Conservation (phyloP, 2,113 vertebrate genomes). For the Tachysurus fulvidraco region DNA sequence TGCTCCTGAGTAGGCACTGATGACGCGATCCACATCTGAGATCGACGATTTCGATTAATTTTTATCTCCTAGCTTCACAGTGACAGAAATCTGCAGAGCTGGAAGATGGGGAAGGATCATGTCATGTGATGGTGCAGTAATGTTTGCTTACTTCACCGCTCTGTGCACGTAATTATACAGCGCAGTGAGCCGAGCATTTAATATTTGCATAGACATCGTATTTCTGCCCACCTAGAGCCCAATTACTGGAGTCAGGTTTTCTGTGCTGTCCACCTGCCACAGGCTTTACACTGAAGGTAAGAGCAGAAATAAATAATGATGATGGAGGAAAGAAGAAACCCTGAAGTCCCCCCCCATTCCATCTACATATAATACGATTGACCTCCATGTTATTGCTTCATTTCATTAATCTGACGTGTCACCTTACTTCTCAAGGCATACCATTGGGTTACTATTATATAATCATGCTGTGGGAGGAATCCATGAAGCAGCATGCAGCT, state of each 20-base stretch:
- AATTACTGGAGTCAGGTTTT: slow-evolving; percentile 34
- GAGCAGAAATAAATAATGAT: slow-evolving; percentile 4
- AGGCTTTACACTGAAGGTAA: neutral
- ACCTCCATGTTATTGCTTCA: neutral
- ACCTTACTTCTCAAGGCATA: neutral
- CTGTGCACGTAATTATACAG: slow-evolving; percentile 17
- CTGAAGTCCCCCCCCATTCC: neutral
- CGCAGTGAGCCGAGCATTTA: slow-evolving; percentile 16
- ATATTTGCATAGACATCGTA: slow-evolving; percentile 35
- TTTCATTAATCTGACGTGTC: neutral
- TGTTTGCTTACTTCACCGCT: slow-evolving; percentile 27
- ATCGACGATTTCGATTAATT: slow-evolving; percentile 51
- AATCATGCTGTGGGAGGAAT: slow-evolving; percentile 5
- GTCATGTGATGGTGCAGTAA: neutral
- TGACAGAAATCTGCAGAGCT: neutral
- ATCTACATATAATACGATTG: neutral
- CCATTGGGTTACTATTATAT: neutral
- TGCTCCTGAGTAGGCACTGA: slow-evolving; percentile 45
- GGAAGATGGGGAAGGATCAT: neutral
- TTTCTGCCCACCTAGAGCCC: slow-evolving; percentile 29
- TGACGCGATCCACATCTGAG: slow-evolving; percentile 33
- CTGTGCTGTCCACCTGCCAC: neutral
- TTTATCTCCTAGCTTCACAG: slow-evolving; percentile 25
- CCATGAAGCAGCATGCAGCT: neutral
- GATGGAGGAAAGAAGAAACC: neutral